Conservation (phyloP, 2,888 invertebrate genomes). For the Drosophila tanythrix region DNA sequence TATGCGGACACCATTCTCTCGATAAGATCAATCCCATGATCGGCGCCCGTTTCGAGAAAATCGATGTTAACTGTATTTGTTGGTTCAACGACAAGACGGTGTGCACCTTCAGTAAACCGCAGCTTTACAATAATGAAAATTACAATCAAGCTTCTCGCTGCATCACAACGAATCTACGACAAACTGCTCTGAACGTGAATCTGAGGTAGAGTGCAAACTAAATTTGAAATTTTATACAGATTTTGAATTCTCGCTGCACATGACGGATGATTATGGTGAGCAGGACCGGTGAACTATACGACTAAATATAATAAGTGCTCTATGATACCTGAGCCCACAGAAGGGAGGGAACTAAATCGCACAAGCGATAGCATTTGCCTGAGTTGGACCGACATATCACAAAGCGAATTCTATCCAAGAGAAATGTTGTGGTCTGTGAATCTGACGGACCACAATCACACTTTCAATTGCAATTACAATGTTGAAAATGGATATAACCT, state of each 20-base stretch:
- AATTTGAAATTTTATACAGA: background rate
- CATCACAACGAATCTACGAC: background rate
- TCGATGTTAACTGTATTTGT: accelerated
- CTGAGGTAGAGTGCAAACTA: background rate
- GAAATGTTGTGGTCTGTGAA: conserved; percentile 37
- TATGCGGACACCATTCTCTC: background rate
- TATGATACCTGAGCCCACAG: background rate
- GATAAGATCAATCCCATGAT: accelerated
- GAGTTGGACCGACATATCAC: background rate
- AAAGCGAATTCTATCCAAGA: no score
- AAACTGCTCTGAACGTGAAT: background rate
- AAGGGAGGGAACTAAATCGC: accelerated
- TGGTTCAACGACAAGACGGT: accelerated
- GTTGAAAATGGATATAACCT: accelerated
- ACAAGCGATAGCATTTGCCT: conserved; percentile 28
- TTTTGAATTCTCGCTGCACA: background rate
- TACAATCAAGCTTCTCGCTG: background rate
- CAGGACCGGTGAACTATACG: background rate
- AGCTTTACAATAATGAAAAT: background rate
- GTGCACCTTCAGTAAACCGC: background rate
- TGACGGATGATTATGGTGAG: conserved; percentile 2
- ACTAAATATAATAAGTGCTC: no score
- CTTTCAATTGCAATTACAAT: background rate
- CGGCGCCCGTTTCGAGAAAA: background rate
- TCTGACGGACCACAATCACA: background rate